Evolutionary conservation across 2,113 vertebrate species (phyloP).

Genomic region (Otis tarda): DNA sequence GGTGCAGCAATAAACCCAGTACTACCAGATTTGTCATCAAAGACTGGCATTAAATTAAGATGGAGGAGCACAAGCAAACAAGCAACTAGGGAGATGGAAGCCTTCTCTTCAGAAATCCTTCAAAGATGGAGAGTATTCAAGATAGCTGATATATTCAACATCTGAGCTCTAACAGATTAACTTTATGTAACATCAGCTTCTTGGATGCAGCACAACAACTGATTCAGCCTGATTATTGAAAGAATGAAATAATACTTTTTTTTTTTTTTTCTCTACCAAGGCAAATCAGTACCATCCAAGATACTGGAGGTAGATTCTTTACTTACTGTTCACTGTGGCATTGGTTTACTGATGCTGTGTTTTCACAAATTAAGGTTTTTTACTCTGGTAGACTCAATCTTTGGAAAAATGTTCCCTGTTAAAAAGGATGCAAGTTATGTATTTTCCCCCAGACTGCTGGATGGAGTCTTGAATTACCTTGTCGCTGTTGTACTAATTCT

Average conservation of each 20-base stretch:
- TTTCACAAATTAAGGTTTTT: neutral
- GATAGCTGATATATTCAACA: neutral
- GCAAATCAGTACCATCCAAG: neutral
- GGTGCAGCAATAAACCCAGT: neutral
- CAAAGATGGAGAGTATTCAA: neutral
- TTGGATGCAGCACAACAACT: neutral
- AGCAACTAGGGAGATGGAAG: neutral
- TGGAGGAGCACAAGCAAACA: neutral
- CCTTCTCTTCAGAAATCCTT: neutral
- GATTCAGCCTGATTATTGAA: neutral
- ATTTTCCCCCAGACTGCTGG: neutral
- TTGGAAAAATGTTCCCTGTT: neutral
- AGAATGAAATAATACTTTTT: neutral
- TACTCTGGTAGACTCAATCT: neutral
- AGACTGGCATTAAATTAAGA: neutral
- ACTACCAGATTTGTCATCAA: neutral
- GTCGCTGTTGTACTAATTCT: neutral
- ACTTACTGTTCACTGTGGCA: neutral
- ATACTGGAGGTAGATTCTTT: neutral
- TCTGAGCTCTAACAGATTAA: neutral
- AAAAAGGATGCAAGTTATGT: neutral
- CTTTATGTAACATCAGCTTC: neutral
- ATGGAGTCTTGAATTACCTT: neutral
- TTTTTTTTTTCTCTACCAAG: neutral
- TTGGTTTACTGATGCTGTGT: neutral